Evolutionary conservation across 2,113 vertebrate species (phyloP).

Genomic region (Leptobrachium ailaonicum): DNA sequence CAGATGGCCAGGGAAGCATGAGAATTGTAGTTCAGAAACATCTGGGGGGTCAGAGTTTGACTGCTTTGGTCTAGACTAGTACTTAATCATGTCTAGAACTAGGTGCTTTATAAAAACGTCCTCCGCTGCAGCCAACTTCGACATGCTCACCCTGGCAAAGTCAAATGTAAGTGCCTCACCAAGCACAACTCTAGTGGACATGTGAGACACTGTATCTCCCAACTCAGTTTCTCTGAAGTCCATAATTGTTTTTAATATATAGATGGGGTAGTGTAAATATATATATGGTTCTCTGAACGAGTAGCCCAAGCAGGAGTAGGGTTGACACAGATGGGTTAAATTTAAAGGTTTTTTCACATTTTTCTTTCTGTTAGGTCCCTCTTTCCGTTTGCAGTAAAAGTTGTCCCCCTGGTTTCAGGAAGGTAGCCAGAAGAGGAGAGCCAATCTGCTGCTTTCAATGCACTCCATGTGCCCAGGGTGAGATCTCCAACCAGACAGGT

Average conservation of each 20-base stretch:
- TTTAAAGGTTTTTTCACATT: neutral
- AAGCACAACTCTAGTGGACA: too few relatives aligned
- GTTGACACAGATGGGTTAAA: neutral
- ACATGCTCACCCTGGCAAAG: too few relatives aligned
- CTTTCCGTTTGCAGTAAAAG: neutral
- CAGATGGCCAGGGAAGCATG: too few relatives aligned
- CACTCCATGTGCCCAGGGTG: constrained; percentile 1
- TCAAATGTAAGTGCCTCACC: too few relatives aligned
- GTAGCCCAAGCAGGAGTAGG: neutral
- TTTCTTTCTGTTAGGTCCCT: neutral
- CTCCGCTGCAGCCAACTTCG: too few relatives aligned
- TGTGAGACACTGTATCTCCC: too few relatives aligned
- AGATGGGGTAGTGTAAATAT: neutral
- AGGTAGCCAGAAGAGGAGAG: neutral
- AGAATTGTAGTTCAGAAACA: too few relatives aligned
- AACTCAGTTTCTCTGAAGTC: too few relatives aligned
- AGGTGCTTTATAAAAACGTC: too few relatives aligned
- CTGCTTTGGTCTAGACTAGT: too few relatives aligned
- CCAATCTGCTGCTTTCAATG: constrained; percentile 12
- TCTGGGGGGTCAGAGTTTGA: too few relatives aligned
- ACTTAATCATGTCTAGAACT: too few relatives aligned
- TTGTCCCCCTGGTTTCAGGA: neutral
- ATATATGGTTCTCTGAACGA: neutral
- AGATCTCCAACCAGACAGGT: constrained; percentile 19
- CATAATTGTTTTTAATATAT: neutral